Conservation (phyloP, 1,140 invertebrate genomes). For the Stegodyphus mimosarum region DNA sequence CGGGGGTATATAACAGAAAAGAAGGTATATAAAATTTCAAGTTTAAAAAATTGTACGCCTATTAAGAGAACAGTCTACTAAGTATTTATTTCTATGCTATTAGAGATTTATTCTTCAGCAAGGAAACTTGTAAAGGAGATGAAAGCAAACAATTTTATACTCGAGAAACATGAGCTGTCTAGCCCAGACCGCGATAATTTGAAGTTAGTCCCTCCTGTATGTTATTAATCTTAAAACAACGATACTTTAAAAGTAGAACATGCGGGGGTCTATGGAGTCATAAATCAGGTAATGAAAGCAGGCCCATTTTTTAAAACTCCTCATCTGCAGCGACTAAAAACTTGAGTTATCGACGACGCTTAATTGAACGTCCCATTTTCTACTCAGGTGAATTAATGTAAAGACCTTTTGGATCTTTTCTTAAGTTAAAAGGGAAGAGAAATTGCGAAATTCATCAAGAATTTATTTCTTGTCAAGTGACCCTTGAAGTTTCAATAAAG, state of each 20-base stretch:
- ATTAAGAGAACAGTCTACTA: too few relatives aligned
- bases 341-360: constrained; percentile 47
- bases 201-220: background rate
- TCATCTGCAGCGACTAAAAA: constrained; percentile 20
- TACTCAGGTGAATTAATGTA: constrained; percentile 45
- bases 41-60: too few relatives aligned
- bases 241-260: constrained; percentile 27
- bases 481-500: constrained; percentile 52
- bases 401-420: constrained; percentile 16
- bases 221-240: constrained; percentile 43
- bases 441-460: constrained; percentile 51
- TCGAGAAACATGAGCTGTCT: background rate
- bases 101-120: background rate
- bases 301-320: constrained; percentile 34
- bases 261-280: constrained; percentile 7
- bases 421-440: constrained; percentile 1
- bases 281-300: constrained; percentile 47
- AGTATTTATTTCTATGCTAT: background rate
- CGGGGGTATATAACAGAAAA: too few relatives aligned
- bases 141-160: background rate
- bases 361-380: constrained; percentile 56
- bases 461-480: constrained; percentile 53
- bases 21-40: too few relatives aligned
- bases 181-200: constrained; percentile 1
- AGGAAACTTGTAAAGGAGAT: background rate